Evolutionary conservation across 1,140 invertebrate genomes (phyloP).

Genomic region (Odontomachus brunneus): DNA sequence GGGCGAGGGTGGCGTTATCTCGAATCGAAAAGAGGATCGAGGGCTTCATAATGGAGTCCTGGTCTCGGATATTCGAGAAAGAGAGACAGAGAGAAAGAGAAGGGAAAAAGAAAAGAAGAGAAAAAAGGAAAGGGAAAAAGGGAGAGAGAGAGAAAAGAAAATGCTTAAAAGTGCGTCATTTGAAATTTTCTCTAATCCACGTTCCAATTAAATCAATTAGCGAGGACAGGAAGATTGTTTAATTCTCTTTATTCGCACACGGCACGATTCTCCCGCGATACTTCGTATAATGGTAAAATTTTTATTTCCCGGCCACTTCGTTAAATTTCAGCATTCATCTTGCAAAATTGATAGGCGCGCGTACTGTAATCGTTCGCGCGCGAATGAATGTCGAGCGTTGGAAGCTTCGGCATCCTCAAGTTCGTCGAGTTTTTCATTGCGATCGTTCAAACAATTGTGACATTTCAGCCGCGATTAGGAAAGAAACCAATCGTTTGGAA

Average conservation of each 20-base stretch:
- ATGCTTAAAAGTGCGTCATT: constrained; percentile 51
- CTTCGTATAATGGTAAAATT: constrained; percentile 11
- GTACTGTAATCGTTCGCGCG: neutral
- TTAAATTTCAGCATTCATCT: constrained; percentile 3
- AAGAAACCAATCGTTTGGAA: neutral
- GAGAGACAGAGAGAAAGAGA: constrained; percentile 1
- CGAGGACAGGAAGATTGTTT: constrained; percentile 35
- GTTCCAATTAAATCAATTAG: constrained; percentile 57
- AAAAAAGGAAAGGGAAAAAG: neutral
- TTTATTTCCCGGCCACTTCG: constrained; percentile 27
- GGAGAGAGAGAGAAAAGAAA: neutral
- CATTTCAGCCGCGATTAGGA: neutral
- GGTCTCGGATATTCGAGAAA: constrained; percentile 21
- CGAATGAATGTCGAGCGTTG: neutral
- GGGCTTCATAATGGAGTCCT: constrained; percentile 45
- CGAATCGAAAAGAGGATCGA: constrained; percentile 40
- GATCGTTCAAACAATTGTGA: neutral
- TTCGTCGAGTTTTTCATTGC: neutral
- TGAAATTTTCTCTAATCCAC: constrained; percentile 48
- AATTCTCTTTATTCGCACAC: constrained; percentile 34
- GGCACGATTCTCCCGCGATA: neutral
- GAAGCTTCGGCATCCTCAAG: neutral
- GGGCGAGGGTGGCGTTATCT: constrained; percentile 3
- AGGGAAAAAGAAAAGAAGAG: neutral
- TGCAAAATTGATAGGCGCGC: neutral